These are phyloP conservation scores for Hybognathus amarus DNA, from an alignment of 2,797 vertebrate species.

Conservation along the genomic window DNA sequence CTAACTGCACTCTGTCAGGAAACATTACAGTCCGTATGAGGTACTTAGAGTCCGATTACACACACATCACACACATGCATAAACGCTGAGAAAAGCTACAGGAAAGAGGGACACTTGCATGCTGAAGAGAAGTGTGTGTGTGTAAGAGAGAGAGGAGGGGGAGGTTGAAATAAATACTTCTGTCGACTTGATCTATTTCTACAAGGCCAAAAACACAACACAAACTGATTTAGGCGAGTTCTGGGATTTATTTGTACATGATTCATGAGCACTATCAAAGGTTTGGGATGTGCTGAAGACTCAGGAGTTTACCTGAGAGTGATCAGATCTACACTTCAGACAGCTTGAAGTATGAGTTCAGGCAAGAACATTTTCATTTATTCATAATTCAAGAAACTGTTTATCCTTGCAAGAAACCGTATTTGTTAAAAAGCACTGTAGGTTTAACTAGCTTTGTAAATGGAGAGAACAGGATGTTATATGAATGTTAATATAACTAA, in stretches of 20 bases:
- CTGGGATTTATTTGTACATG: background rate
- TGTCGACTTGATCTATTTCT: constrained; percentile 17
- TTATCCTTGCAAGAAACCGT: background rate
- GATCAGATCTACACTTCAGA: background rate
- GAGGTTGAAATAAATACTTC: constrained; percentile 23
- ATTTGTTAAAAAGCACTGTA: background rate
- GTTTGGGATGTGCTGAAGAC: background rate
- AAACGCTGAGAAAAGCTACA: constrained; percentile 7
- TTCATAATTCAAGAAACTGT: background rate
- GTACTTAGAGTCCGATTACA: constrained; percentile 67
- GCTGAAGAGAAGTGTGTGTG: background rate
- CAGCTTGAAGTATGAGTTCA: background rate
- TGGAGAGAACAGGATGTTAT: background rate
- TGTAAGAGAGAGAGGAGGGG: no score
- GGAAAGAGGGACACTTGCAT: constrained; percentile 14
- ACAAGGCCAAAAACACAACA: background rate
- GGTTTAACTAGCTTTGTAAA: background rate
- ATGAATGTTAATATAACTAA: background rate
- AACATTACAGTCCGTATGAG: constrained; percentile 82
- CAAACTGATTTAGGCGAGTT: background rate
- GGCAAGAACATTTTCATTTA: background rate
- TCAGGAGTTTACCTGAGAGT: background rate
- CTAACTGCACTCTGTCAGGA: constrained; percentile 87
- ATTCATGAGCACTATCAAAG: background rate
- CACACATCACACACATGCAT: constrained; percentile 28